phyloP scores from a whole-genome alignment of 2,113 vertebrate species.

The Caracal caracal region DNA sequence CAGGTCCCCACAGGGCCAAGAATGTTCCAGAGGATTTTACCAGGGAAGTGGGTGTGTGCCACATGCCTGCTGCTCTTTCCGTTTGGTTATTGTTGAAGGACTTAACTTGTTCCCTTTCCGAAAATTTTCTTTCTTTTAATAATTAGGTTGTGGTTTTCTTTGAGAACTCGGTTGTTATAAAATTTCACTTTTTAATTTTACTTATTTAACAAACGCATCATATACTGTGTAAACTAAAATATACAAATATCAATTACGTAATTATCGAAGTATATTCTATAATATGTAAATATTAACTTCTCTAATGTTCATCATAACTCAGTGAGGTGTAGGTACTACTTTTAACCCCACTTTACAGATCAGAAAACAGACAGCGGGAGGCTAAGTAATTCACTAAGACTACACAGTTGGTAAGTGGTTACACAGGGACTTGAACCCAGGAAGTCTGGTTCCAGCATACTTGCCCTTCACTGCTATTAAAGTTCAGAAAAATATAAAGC shows the following conservation, averaged over 20 bases:
- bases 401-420: neutral
- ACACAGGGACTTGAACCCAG: neutral
- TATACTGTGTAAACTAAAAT: neutral
- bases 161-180: neutral
- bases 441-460: neutral
- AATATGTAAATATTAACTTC: neutral
- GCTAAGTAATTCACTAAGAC: neutral
- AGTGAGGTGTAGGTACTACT: neutral
- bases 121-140: neutral
- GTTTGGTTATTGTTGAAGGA: neutral
- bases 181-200: slow-evolving; percentile 31
- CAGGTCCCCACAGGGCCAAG: neutral
- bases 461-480: neutral
- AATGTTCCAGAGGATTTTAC: neutral
- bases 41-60: neutral
- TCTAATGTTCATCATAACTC: neutral
- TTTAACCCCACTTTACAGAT: neutral
- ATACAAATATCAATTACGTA: neutral
- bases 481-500: neutral
- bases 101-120: neutral
- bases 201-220: neutral
- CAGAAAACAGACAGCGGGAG: neutral
- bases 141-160: neutral
- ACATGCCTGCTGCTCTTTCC: neutral
- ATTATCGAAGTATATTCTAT: neutral